A percentile compares a stretch with the other conserved stretches of the same genome.
Evolutionary conservation across 2,797 vertebrate genomes (phyloP).

Genomic region (Tolypeutes matacus): DNA sequence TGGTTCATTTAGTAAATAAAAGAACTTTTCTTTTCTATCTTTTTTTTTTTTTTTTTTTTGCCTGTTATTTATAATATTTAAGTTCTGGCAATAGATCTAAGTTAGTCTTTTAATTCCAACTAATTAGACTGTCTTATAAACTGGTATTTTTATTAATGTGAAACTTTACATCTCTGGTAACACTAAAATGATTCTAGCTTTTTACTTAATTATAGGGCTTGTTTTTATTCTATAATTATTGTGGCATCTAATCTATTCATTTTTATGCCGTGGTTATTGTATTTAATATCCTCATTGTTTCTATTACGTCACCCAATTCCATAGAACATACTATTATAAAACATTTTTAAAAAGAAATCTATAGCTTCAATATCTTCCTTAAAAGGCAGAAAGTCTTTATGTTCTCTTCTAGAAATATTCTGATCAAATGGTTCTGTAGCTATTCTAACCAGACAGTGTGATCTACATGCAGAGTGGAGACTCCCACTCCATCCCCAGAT

Average conservation of each 20-base stretch:
- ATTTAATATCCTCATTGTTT: slow-evolving; percentile 32
- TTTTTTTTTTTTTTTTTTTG: background rate
- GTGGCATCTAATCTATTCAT: slow-evolving; percentile 26
- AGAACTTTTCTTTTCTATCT: background rate
- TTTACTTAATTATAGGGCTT: slow-evolving; percentile 36
- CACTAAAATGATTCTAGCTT: slow-evolving; percentile 57
- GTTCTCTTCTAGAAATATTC: background rate
- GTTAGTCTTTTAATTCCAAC: slow-evolving; percentile 66
- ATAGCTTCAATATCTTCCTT: background rate
- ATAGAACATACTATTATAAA: background rate
- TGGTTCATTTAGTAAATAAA: slow-evolving; percentile 60
- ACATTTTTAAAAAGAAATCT: background rate
- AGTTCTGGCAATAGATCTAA: slow-evolving; percentile 40
- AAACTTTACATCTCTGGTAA: slow-evolving; percentile 40
- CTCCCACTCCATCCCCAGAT: background rate
- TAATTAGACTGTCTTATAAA: slow-evolving; percentile 21
- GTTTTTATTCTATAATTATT: slow-evolving; percentile 50
- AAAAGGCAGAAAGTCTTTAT: slow-evolving; percentile 19
- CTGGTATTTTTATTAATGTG: slow-evolving; percentile 63
- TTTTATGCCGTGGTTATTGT: slow-evolving; percentile 47
- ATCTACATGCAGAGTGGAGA: background rate
- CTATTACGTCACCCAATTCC: background rate
- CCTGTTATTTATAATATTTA: slow-evolving; percentile 47
- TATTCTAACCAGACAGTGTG: background rate
- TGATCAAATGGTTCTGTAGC: background rate